Percentiles rank a stretch among this genome's conserved stretches.
phyloP scores from a whole-genome alignment of 2,797 vertebrate species.

The Squalus acanthias region DNA sequence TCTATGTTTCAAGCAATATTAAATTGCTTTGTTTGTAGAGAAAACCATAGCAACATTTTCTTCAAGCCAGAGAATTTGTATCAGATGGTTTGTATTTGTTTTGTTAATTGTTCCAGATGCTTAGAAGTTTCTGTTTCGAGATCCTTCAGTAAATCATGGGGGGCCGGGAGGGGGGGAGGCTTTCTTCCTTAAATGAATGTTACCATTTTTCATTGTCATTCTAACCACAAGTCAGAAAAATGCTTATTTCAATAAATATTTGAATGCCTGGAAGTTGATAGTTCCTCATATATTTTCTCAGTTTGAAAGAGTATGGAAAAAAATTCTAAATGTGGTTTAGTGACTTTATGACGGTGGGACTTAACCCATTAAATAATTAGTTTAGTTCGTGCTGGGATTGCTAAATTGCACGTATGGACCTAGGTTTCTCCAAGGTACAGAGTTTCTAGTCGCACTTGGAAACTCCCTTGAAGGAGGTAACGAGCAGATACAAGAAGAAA shows the following conservation, averaged over 20 bases:
- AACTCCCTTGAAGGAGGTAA: background rate
- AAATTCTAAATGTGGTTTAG: background rate
- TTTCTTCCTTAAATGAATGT: background rate
- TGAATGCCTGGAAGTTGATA: background rate
- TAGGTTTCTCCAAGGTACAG: background rate
- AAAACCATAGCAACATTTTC: background rate
- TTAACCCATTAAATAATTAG: background rate
- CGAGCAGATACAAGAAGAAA: background rate
- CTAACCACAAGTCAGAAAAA: background rate
- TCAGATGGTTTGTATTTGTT: background rate
- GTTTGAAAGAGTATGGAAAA: background rate
- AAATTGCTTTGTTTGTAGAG: background rate
- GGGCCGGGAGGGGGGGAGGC: background rate
- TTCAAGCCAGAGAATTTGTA: background rate
- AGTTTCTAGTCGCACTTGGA: background rate
- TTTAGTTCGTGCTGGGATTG: background rate
- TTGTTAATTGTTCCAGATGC: background rate
- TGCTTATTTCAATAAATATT: background rate
- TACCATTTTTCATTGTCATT: background rate
- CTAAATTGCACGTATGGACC: background rate
- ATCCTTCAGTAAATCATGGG: background rate
- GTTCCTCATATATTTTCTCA: background rate
- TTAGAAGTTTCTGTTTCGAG: background rate
- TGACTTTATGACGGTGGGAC: background rate
- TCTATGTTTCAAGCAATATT: background rate